phyloP scores from a whole-genome alignment of 2,113 vertebrate genomes.

The Entomyzon cyanotis region DNA sequence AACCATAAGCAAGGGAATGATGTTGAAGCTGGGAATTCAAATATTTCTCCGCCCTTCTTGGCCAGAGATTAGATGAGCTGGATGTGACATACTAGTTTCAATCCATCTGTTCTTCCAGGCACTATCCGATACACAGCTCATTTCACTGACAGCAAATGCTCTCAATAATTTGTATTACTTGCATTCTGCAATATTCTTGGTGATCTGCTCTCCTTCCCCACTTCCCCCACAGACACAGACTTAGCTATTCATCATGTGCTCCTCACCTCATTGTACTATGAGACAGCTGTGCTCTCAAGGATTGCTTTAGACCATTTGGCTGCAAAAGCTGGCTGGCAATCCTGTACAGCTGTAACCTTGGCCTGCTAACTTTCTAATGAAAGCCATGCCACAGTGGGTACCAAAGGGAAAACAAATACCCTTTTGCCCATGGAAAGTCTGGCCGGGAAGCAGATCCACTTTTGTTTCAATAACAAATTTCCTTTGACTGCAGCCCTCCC shows the following conservation, averaged over 20 bases:
- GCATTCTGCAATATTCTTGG: neutral
- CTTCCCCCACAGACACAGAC: neutral
- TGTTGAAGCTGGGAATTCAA: constrained; percentile 9
- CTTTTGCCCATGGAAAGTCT: constrained; percentile 27
- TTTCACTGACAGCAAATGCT: constrained; percentile 16
- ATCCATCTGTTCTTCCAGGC: neutral
- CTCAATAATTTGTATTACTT: neutral
- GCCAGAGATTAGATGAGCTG: neutral
- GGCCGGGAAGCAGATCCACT: constrained; percentile 7
- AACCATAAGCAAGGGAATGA: neutral
- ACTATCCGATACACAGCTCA: neutral
- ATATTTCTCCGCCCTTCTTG: neutral
- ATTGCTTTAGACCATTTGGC: constrained; percentile 15
- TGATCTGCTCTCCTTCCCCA: neutral
- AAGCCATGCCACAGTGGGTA: constrained; percentile 37
- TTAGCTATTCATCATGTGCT: neutral
- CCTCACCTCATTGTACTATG: neutral
- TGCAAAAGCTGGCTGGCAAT: constrained; percentile 37
- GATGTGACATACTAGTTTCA: neutral
- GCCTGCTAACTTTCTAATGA: neutral
- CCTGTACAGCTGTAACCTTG: constrained; percentile 37
- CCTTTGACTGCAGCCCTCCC: neutral
- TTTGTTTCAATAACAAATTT: constrained; percentile 43
- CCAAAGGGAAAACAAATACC: constrained; percentile 38
- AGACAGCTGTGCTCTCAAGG: constrained; percentile 28